phyloP scores from a whole-genome alignment of 2,113 vertebrate genomes.

The Globicephala melas region DNA sequence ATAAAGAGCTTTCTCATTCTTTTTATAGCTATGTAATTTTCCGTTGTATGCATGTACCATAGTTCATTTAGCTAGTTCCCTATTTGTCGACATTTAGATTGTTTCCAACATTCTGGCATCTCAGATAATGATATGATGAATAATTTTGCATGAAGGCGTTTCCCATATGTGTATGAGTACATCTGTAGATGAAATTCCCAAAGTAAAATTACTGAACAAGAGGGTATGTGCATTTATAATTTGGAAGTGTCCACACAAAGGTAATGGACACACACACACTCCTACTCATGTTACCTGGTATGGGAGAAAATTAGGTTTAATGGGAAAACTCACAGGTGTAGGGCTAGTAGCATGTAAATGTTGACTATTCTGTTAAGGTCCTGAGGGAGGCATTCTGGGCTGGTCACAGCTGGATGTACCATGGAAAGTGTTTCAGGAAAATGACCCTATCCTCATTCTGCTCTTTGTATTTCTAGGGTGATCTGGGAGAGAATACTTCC shows the following conservation, averaged over 20 bases:
- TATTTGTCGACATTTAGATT: neutral
- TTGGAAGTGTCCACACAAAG: neutral
- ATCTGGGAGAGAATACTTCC: neutral
- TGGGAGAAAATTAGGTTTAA: neutral
- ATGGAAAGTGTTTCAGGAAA: neutral
- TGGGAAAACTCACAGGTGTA: neutral
- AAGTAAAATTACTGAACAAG: neutral
- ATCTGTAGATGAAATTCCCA: neutral
- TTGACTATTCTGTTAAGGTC: neutral
- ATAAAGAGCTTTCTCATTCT: neutral
- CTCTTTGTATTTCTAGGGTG: neutral
- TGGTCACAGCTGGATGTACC: neutral
- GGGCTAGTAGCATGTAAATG: rapidly evolving
- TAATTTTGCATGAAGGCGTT: neutral
- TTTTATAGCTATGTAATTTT: neutral
- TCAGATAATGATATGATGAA: neutral
- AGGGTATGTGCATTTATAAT: neutral
- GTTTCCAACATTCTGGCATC: neutral
- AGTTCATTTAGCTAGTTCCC: neutral
- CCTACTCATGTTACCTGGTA: neutral
- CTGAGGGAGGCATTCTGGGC: neutral
- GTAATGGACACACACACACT: neutral
- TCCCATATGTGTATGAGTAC: neutral
- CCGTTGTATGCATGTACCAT: neutral
- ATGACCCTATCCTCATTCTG: neutral